phyloP scores from a whole-genome alignment of 2,888 invertebrate genomes.

The Ophion ventricosus region DNA sequence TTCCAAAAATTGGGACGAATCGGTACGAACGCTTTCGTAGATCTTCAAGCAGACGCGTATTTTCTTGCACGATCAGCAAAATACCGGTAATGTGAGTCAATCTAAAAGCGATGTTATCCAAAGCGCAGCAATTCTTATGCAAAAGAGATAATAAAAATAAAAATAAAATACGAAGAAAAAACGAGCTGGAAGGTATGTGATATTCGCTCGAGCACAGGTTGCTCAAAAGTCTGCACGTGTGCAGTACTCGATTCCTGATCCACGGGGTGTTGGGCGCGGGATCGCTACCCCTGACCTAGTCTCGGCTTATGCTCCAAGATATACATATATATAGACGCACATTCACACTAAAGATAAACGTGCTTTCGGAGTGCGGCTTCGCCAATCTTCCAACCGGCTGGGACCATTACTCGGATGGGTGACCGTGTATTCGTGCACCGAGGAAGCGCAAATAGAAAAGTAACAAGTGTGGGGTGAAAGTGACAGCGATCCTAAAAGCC shows the following conservation, averaged over 20 bases:
- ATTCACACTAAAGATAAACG: background rate
- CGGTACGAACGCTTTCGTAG: too few relatives aligned
- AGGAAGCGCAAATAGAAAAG: too few relatives aligned
- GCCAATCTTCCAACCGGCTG: too few relatives aligned
- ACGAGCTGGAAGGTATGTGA: conserved; percentile 2
- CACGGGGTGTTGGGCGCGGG: background rate
- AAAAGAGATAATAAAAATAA: background rate
- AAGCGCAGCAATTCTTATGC: background rate
- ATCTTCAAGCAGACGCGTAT: too few relatives aligned
- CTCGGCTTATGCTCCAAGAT: background rate
- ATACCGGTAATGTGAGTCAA: background rate
- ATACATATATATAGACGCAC: background rate
- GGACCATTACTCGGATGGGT: too few relatives aligned
- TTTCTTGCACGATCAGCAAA: background rate
- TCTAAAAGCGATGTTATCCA: background rate
- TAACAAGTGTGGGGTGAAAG: too few relatives aligned
- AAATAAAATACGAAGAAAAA: background rate
- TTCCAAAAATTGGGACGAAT: too few relatives aligned
- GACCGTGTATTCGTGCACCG: too few relatives aligned
- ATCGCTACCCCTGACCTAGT: background rate
- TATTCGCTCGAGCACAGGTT: conserved; percentile 53
- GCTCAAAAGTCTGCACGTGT: conserved; percentile 44
- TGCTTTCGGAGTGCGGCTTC: too few relatives aligned
- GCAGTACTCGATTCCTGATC: conserved; percentile 13
- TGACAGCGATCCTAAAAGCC: too few relatives aligned